Evolutionary conservation across 2,797 vertebrate genomes (phyloP), one percentile per base, ranked within the genome.

Genomic region (Micrastur ruficollis): DNA sequence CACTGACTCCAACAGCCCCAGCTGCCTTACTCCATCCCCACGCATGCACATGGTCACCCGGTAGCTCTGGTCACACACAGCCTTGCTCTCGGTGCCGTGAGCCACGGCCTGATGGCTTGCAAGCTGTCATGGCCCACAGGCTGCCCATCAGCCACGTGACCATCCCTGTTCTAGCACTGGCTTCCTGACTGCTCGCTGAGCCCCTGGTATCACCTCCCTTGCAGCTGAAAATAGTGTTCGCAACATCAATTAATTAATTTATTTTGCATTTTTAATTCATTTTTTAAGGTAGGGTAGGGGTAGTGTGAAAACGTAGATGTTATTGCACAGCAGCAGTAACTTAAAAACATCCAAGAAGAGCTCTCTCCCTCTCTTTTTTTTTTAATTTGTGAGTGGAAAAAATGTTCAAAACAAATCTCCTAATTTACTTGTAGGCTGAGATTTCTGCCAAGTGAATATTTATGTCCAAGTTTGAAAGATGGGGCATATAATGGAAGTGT

Each of bases 371-470:
- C 4, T 61, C 13, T 42, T 56, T n/a, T 29, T 36, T 85, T 58
- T 85, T 9, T 13, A 36, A 36, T 71, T 79, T 78, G n/a, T 81
- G 42, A 72, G 31, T 78, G 91, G 90, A 90, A 83, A 96, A 97
- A 94, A 87, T 14, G 21, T 92, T 71, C 56, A 82, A 91, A 95
- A 61, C 62, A 86, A 73, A 71, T 44, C 49, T 71, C 38, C 31
- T 80, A 55, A 90, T 93, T 82, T 95, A 26, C 72, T 87, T 82
- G 75, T 58, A 88, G 74, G 58, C 50, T 72, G 46, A 85, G n/a
- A 65, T 52, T 95, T 93, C 88, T 96, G 82, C 93, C 96, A 96
- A 97, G 81, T 72, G 46, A 87, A 53, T 92, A 89, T 91, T 96
- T 96, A 94, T 58, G 78, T 78, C 82, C 84, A 70, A 55, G n/a